Evolutionary conservation across 2,113 vertebrate genomes (phyloP).

Genomic region (Dipodomys merriami): DNA sequence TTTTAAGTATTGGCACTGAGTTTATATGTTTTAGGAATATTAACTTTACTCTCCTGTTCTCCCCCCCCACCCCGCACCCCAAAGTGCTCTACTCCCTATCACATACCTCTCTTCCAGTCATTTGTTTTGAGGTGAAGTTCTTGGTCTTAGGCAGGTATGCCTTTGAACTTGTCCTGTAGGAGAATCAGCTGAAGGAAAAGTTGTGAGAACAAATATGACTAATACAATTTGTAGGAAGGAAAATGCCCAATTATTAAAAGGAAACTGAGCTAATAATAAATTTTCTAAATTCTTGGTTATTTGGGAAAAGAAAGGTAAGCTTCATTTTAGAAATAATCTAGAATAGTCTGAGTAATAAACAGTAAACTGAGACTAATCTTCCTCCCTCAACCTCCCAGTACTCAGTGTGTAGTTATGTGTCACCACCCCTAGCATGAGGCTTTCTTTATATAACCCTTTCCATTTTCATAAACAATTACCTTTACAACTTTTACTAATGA

Average conservation of each 20-base stretch:
- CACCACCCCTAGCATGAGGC: neutral
- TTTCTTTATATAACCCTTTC: neutral
- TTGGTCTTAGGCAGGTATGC: neutral
- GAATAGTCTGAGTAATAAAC: neutral
- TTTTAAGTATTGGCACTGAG: neutral
- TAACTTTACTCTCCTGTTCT: neutral
- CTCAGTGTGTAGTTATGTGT: neutral
- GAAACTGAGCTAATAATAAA: neutral
- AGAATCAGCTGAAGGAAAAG: constrained; percentile 7
- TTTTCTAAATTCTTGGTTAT: constrained; percentile 40
- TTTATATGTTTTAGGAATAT: neutral
- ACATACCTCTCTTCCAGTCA: neutral
- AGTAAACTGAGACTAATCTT: too few species aligned
- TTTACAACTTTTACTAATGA: constrained; percentile 23
- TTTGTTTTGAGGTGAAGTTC: neutral
- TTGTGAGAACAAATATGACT: neutral
- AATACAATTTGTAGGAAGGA: neutral
- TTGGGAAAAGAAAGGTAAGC: constrained; percentile 14
- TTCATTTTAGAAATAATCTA: neutral
- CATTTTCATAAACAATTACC: constrained; percentile 20
- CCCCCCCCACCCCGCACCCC: too few species aligned
- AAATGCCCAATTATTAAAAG: neutral
- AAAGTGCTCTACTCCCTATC: neutral
- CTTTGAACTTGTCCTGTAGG: neutral
- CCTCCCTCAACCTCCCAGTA: neutral